Conservation (phyloP, 2,113 vertebrate species). For the Oncorhynchus clarkii region DNA sequence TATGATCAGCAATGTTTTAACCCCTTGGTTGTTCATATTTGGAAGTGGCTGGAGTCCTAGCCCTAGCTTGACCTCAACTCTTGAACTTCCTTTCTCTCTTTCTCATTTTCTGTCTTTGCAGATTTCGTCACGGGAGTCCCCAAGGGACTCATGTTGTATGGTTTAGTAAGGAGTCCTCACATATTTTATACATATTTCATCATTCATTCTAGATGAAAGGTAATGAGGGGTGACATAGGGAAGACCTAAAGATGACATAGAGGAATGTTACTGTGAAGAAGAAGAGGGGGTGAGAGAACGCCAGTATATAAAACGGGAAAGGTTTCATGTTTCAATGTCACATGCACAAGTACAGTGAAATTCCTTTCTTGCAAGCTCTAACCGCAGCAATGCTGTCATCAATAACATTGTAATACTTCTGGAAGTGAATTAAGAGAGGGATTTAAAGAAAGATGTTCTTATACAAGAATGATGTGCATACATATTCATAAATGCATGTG, state of each 20-base stretch:
- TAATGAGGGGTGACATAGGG: neutral
- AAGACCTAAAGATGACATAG: neutral
- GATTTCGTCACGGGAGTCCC: slow-evolving; percentile 90
- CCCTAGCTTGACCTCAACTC: neutral
- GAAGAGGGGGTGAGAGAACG: no score
- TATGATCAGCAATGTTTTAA: no score
- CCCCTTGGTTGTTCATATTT: no score
- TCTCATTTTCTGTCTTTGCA: slow-evolving; percentile 52
- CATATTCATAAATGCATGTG: neutral
- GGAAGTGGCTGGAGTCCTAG: no score
- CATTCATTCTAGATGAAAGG: slow-evolving; percentile 3
- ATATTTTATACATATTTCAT: neutral
- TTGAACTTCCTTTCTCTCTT: neutral
- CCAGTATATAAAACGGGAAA: no score
- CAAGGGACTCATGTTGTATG: slow-evolving; percentile 85
- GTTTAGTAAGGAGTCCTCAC: slow-evolving; percentile 80
- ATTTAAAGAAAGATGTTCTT: neutral
- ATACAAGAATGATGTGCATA: no score
- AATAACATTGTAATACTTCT: no score
- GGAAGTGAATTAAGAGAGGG: neutral
- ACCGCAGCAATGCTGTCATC: no score
- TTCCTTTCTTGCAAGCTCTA: no score
- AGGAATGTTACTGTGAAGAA: no score
- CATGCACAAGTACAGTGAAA: no score
- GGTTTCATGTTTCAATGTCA: no score